A percentile compares a stretch with the other conserved stretches of the same genome.
Evolutionary conservation across 2,113 vertebrate genomes (phyloP).

Genomic region (Lampris megalopsis): DNA sequence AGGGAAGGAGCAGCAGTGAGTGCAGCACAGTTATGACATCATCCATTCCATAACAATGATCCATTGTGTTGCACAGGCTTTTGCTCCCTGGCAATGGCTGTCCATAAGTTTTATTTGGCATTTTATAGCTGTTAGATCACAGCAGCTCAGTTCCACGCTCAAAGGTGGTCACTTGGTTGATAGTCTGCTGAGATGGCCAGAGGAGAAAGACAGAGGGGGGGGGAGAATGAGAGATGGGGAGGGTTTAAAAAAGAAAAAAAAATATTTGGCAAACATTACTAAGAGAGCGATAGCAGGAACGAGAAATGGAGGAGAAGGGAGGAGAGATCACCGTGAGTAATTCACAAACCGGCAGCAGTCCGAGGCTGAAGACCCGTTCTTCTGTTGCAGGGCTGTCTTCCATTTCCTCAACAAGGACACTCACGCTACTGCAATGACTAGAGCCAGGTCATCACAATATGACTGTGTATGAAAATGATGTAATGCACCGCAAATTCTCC

Average conservation of each 20-base stretch:
- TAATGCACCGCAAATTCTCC: conserved; percentile 70
- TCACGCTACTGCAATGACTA: conserved; percentile 63
- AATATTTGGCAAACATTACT: conserved; percentile 45
- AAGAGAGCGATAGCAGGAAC: conserved; percentile 59
- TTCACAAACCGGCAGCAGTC: conserved; percentile 33
- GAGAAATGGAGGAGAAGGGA: conserved; percentile 48
- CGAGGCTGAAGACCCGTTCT: conserved; percentile 20
- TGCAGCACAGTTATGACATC: conserved; percentile 75
- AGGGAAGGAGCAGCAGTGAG: conserved; percentile 62
- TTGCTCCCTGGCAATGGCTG: conserved; percentile 75
- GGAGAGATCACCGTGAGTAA: conserved; percentile 63
- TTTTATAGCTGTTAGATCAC: conserved; percentile 87
- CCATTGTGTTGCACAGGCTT: conserved; percentile 77
- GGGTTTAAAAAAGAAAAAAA: not conserved
- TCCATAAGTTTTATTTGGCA: conserved; percentile 84
- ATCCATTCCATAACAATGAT: conserved; percentile 84
- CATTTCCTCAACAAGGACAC: conserved; percentile 72
- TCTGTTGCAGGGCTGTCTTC: conserved; percentile 66
- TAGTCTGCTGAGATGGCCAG: conserved; percentile 52
- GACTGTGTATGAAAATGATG: conserved; percentile 73
- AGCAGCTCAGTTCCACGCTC: conserved; percentile 72
- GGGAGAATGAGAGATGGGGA: not conserved
- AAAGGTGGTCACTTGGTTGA: conserved; percentile 72
- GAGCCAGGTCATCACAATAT: conserved; percentile 71
- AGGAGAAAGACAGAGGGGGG: conserved; percentile 17